Evolutionary conservation across 2,113 vertebrate species (phyloP).

Genomic region (Epinephelus cyanopodus): DNA sequence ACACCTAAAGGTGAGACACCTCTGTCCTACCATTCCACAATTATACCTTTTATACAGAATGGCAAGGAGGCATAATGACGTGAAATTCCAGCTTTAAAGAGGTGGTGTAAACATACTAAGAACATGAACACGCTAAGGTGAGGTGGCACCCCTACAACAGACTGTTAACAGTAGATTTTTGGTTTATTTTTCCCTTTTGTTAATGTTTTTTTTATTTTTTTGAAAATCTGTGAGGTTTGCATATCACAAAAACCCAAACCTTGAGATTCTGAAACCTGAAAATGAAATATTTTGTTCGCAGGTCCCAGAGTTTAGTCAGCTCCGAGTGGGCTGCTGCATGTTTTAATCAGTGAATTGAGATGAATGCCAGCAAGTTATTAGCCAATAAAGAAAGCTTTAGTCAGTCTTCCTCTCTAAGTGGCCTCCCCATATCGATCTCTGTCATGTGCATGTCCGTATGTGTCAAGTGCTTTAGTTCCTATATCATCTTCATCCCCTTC

Average conservation of each 20-base stretch:
- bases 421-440: conserved; percentile 42
- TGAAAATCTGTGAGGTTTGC: background rate
- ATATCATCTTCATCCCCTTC: conserved; percentile 3
- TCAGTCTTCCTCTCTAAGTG: conserved; percentile 20
- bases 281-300: conserved; percentile 15
- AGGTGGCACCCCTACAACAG: too few relatives aligned
- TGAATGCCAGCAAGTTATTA: conserved; percentile 41
- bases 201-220: too few relatives aligned
- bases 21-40: too few relatives aligned
- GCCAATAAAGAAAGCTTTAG: conserved; percentile 52
- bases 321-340: background rate
- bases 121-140: too few relatives aligned
- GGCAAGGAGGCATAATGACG: too few relatives aligned
- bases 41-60: too few relatives aligned
- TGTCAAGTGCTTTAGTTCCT: conserved; percentile 3
- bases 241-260: background rate
- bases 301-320: background rate
- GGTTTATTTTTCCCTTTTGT: too few relatives aligned
- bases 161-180: too few relatives aligned
- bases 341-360: conserved; percentile 48
- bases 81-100: too few relatives aligned
- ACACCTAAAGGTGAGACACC: too few relatives aligned
- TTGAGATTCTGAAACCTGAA: background rate
- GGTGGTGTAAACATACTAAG: too few relatives aligned
- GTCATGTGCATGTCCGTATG: conserved; percentile 36